Conservation (phyloP, 1,140 invertebrate species). For the Cherax quadricarinatus region DNA sequence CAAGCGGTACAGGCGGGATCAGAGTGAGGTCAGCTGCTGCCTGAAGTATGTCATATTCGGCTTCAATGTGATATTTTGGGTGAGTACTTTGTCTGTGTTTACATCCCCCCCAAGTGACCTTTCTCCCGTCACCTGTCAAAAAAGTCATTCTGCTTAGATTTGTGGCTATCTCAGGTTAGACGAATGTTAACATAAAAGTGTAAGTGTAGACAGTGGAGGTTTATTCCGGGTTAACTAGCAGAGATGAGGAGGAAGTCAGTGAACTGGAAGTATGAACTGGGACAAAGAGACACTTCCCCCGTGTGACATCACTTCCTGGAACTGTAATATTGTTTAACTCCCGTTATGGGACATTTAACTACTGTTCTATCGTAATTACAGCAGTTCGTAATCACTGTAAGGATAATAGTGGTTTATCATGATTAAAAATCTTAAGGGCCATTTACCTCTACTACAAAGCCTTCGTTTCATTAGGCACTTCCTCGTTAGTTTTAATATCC, state of each 20-base stretch:
- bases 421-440: not conserved
- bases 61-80: slow-evolving; percentile 98
- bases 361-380: not conserved
- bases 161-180: not conserved
- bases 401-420: not conserved
- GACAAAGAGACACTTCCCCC: slow-evolving; percentile 41
- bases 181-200: not conserved
- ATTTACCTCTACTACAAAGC: not conserved
- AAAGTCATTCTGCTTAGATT: not conserved
- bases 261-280: slow-evolving; percentile 4
- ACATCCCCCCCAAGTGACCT: slow-evolving; percentile 10
- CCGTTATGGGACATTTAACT: not conserved
- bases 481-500: not conserved
- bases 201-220: not conserved
- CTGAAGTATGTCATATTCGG: slow-evolving; percentile 98
- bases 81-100: slow-evolving; percentile 79
- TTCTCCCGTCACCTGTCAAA: slow-evolving; percentile 8
- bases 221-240: not conserved
- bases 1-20: slow-evolving; percentile 80
- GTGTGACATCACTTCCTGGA: slow-evolving; percentile 16
- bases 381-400: not conserved
- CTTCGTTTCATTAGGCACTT: not conserved
- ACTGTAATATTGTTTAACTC: not conserved
- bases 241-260: not conserved
- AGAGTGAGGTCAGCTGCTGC: slow-evolving; percentile 97